A percentile compares a stretch with the other conserved stretches of the same genome.
Conservation (phyloP, 2,888 invertebrate genomes). For the Antheraea assamensis region DNA sequence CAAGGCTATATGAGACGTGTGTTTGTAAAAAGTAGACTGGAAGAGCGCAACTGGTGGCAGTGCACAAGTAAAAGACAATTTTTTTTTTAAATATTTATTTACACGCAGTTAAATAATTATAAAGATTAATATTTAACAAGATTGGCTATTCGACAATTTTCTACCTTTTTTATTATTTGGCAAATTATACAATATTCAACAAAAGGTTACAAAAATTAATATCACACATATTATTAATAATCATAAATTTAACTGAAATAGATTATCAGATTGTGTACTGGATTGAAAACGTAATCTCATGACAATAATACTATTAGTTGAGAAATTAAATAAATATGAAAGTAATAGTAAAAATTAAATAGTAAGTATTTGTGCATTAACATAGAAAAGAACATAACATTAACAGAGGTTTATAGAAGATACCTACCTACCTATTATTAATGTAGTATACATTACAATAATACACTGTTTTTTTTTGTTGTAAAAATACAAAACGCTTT, state of each 20-base stretch:
- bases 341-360: background rate
- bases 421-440: too few species aligned
- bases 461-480: too few species aligned
- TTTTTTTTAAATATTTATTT: background rate
- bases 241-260: too few species aligned
- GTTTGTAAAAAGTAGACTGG: background rate
- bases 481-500: too few species aligned
- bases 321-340: background rate
- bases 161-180: background rate
- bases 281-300: background rate
- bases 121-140: background rate
- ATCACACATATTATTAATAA: background rate
- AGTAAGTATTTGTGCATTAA: background rate
- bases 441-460: too few species aligned
- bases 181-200: background rate
- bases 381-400: too few species aligned
- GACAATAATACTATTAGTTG: background rate
- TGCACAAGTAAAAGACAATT: background rate
- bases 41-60: background rate
- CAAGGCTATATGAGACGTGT: background rate
- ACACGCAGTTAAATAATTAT: background rate
- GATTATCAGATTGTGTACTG: too few species aligned
- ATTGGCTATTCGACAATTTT: background rate
- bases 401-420: too few species aligned
- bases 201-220: background rate